Conservation (phyloP, 30 jellyfish, hydroid and myxozoan genomes). For the Aurelia sp. region DNA sequence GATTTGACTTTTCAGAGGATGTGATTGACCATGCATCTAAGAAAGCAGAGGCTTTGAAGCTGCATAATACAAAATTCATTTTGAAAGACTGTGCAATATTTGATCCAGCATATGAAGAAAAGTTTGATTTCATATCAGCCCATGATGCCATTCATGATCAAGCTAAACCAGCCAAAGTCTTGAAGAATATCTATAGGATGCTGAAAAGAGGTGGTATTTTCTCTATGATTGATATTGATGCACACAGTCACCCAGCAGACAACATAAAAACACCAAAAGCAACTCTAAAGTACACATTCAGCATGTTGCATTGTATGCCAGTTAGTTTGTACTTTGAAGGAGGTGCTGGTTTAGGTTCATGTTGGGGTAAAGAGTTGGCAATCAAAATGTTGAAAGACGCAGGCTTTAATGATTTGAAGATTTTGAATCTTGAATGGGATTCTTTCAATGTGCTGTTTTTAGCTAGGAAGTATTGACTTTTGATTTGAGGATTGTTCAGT, state of each 20-base stretch:
- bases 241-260: constrained; percentile 54
- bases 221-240: constrained; percentile 47
- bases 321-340: constrained; percentile 54
- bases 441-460: constrained; percentile 25
- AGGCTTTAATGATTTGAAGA: constrained; percentile 20
- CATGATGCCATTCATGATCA: constrained; percentile 61
- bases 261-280: constrained; percentile 41
- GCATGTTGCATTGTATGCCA: constrained; percentile 64
- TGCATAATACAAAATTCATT: constrained; percentile 26
- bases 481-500: too few species aligned
- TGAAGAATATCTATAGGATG: constrained; percentile 12
- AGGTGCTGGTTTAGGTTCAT: constrained; percentile 68
- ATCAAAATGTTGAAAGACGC: constrained; percentile 46
- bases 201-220: constrained; percentile 47
- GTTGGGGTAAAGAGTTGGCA: constrained; percentile 63
- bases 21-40: constrained; percentile 13
- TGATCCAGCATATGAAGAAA: background rate
- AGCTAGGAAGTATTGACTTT: constrained; percentile 3
- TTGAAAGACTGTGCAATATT: constrained; percentile 12
- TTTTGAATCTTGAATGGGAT: background rate
- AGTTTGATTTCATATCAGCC: constrained; percentile 37
- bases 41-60: constrained; percentile 25
- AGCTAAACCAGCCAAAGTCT: constrained; percentile 28
- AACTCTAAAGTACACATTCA: constrained; percentile 33
- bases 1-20: constrained; percentile 42